Conservation (phyloP, 2,113 vertebrate species). For the Amazona guildingii region DNA sequence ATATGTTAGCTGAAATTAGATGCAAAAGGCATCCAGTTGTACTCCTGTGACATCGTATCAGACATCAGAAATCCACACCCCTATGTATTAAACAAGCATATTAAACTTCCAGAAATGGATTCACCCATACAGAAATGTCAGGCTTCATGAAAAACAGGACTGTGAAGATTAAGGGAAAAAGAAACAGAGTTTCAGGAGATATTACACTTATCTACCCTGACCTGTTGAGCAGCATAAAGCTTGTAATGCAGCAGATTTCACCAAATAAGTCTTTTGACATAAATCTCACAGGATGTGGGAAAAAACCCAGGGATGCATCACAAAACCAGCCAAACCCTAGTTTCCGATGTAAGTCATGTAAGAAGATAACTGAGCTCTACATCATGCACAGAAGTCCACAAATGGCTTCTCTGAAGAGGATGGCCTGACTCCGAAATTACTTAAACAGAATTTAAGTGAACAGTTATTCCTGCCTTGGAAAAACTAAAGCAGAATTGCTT, state of each 20-base stretch:
- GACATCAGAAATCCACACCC: neutral
- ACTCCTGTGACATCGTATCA: fast-evolving
- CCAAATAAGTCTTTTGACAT: neutral
- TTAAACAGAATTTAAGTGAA: neutral
- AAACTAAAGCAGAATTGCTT: neutral
- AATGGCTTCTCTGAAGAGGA: neutral
- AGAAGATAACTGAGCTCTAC: neutral
- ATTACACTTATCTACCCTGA: neutral
- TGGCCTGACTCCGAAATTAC: neutral
- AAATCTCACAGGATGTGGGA: neutral
- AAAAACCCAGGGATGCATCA: neutral
- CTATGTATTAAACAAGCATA: fast-evolving
- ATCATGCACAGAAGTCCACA: neutral
- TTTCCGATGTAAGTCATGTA: neutral
- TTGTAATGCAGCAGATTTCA: neutral
- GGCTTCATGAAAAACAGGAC: neutral
- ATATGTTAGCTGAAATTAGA: neutral
- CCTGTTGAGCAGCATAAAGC: neutral
- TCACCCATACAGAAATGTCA: neutral
- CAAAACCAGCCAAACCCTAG: neutral
- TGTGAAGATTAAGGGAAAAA: neutral
- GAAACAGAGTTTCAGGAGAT: neutral
- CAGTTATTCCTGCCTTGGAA: neutral
- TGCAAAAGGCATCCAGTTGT: neutral
- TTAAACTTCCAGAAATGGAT: neutral